Evolutionary conservation across 2,797 vertebrate genomes (phyloP).

Genomic region (Xerus rutilus): DNA sequence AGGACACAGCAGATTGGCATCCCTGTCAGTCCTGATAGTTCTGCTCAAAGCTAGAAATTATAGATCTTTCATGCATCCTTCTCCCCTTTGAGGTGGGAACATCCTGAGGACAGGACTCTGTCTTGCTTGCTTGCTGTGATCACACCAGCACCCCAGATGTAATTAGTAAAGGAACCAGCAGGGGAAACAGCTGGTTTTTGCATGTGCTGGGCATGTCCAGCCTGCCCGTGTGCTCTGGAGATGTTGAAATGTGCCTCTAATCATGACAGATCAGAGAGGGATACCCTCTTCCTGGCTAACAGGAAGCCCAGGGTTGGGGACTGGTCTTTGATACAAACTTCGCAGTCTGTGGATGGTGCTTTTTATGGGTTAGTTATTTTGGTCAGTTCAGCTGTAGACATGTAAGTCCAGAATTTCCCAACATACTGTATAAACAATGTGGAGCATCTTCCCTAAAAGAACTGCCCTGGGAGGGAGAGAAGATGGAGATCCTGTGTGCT

Average conservation of each 20-base stretch:
- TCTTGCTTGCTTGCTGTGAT: neutral
- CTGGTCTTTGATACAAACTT: neutral
- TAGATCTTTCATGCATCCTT: neutral
- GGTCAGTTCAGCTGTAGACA: neutral
- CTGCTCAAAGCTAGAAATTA: neutral
- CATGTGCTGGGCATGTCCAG: accelerated
- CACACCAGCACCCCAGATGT: neutral
- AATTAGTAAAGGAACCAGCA: neutral
- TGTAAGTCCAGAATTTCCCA: neutral
- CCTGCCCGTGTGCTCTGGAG: neutral
- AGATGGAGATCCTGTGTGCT: neutral
- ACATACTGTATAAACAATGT: neutral
- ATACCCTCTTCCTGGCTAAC: accelerated
- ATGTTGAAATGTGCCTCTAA: neutral
- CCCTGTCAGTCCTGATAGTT: neutral
- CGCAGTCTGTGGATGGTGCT: neutral
- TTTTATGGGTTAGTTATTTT: neutral
- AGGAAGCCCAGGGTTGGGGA: neutral
- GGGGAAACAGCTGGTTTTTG: neutral
- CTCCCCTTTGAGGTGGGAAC: neutral
- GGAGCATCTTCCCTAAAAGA: neutral
- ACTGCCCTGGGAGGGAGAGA: neutral
- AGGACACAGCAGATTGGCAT: neutral
- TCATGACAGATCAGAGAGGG: neutral
- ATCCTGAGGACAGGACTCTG: neutral